phyloP scores from a whole-genome alignment of 1,140 invertebrate genomes.

The Pseudobourletiella spinata region DNA sequence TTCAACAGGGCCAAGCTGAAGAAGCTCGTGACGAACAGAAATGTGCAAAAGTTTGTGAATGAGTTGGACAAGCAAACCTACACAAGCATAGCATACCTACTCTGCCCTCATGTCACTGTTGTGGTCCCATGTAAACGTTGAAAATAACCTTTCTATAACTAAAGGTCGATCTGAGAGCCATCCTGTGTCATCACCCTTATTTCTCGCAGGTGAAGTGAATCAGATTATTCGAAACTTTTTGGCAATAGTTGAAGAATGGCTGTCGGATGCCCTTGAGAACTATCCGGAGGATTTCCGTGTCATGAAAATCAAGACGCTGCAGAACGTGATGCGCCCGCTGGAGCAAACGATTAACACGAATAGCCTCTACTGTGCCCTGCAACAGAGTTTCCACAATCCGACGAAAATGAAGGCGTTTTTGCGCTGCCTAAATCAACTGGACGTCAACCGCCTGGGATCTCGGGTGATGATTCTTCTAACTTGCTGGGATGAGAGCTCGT shows the following conservation, averaged over 20 bases:
- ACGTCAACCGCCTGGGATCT: too few species aligned
- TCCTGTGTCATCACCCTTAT: too few species aligned
- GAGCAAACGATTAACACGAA: background rate
- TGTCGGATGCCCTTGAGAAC: background rate
- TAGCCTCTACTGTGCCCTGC: background rate
- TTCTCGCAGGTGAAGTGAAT: background rate
- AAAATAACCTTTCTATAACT: too few species aligned
- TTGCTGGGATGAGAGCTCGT: too few species aligned
- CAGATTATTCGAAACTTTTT: background rate
- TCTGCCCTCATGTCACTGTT: background rate
- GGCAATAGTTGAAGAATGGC: background rate
- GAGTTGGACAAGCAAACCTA: background rate
- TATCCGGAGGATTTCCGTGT: background rate
- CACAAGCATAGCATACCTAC: background rate
- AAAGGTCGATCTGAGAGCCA: too few species aligned
- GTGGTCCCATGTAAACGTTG: background rate
- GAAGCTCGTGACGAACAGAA: background rate
- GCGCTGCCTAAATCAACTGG: too few species aligned
- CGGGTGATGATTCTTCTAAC: too few species aligned
- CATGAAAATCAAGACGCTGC: background rate
- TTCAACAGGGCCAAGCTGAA: background rate
- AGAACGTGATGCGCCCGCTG: slow-evolving; percentile 1
- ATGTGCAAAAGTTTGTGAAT: background rate
- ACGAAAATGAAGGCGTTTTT: too few species aligned
- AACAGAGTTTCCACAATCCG: background rate